Base-by-base conservation (phyloP, 1,140 invertebrate genomes). In the Tetraneura akinire region DNA sequence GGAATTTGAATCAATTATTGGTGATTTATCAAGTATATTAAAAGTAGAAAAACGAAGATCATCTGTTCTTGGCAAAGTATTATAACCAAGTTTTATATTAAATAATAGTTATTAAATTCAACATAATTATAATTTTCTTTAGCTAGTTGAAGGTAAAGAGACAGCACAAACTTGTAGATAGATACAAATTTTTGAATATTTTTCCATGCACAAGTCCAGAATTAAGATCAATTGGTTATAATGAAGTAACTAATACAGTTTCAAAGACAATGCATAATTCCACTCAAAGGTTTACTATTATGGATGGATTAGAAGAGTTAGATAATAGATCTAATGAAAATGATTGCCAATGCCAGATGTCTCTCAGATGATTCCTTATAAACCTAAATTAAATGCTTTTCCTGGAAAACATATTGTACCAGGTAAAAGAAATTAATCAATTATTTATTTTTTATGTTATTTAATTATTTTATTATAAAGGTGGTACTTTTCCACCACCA, bases 1-100 rank as follows among this genome's bases (percentile, higher is more conserved):
- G 49, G 96, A 99, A 84, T 99, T 99, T 87, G 98, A 99, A 87
- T 97, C 96, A 26, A 97, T 98, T 83, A 97, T 99, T 82, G 98
- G 98, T 1, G 98, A 99, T 87, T 86, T 99, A 57, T 92, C 96
- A n/a, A 96, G 94, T 87, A 98, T 99, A 80, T 91, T 98, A 0
- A 99, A 99, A 88, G 97, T 99, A 11, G 97, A 99, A 86, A 96
- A 97, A 84, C 85, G 97, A 76, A 88, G 98, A 71, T 92, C 95
- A 83, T 91, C 94, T 45, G 93, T 96, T 3, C 89, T 98, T 81
- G 95, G 97, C 85, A 96, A 96, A 89, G 93, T 96, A 85, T 83
- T 64, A 32, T 49, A 51, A 32, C 4, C n/a, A n/a, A 32, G 42
- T 68, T 23, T 4, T 37, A 37, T 37, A 37, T 37, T 37, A 80